Conservation (phyloP, 2,113 vertebrate species). For the Poeciliopsis retropinna region DNA sequence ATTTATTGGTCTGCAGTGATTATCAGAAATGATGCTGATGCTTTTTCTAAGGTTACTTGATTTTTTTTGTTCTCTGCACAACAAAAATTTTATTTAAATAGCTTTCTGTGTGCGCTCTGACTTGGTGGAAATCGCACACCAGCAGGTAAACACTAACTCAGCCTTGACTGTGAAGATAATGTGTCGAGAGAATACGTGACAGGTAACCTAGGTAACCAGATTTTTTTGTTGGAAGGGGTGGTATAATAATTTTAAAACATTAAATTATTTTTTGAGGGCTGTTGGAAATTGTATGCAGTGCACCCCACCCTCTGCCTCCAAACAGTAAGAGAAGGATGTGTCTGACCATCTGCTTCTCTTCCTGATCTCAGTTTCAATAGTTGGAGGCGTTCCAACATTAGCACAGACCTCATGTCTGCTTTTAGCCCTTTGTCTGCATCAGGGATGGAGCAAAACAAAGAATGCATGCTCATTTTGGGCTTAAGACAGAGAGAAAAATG, state of each 20-base stretch:
- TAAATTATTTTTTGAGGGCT: background rate
- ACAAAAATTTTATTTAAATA: background rate
- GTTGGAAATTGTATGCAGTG: background rate
- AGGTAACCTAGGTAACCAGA: conserved; percentile 1
- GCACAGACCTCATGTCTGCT: conserved; percentile 32
- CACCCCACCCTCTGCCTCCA: conserved; percentile 13
- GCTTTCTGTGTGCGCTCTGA: background rate
- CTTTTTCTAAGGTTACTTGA: no score
- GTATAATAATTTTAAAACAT: background rate
- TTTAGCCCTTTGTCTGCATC: background rate
- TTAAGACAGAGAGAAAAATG: background rate
- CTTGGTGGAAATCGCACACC: background rate
- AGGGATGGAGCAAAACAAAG: background rate
- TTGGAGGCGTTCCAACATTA: conserved; percentile 48
- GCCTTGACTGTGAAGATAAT: background rate
- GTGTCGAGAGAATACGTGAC: background rate
- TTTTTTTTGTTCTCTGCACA: background rate
- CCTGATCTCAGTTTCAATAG: conserved; percentile 71
- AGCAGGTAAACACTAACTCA: background rate
- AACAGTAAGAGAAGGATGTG: conserved; percentile 51
- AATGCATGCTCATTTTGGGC: background rate
- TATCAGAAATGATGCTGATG: no score
- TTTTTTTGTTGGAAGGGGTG: background rate
- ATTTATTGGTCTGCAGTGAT: no score
- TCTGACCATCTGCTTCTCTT: conserved; percentile 73